These are phyloP conservation scores for Rhinoptilus africanus DNA, from an alignment of 2,113 vertebrate genomes.

Conservation along the genomic window DNA sequence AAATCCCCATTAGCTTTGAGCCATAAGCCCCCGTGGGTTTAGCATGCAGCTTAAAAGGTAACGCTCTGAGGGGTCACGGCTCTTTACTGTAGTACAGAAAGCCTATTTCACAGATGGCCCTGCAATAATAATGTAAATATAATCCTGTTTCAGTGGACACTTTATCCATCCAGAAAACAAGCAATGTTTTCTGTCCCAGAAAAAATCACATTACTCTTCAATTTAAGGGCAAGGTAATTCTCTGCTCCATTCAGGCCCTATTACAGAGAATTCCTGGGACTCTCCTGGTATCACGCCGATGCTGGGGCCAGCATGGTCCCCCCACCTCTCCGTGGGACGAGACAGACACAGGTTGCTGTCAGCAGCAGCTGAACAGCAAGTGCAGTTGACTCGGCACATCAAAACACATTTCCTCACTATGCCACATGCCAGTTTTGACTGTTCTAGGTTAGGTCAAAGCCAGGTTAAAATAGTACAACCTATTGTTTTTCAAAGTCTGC, in stretches of 20 bases:
- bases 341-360: not conserved
- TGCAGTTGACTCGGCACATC: not conserved
- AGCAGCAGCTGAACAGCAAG: not conserved
- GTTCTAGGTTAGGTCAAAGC: conserved; percentile 39
- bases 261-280: not conserved
- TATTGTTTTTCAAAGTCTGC: conserved; percentile 34
- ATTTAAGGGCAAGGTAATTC: conserved; percentile 26
- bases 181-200: not conserved
- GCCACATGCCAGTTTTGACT: not conserved
- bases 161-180: conserved; percentile 54
- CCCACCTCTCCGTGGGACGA: not conserved
- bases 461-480: conserved; percentile 46
- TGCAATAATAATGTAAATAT: conserved; percentile 57
- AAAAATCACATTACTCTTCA: conserved; percentile 32
- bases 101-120: conserved; percentile 51
- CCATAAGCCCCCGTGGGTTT: conserved; percentile 6
- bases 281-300: accelerated
- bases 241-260: not conserved
- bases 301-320: not conserved
- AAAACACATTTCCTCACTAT: not conserved
- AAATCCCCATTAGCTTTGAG: conserved; percentile 60
- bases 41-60: conserved; percentile 54
- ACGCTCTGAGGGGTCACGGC: conserved; percentile 18
- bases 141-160: conserved; percentile 52
- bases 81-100: conserved; percentile 44